Evolutionary conservation across 1,140 invertebrate genomes (phyloP).

Genomic region (Pararge aegeria): DNA sequence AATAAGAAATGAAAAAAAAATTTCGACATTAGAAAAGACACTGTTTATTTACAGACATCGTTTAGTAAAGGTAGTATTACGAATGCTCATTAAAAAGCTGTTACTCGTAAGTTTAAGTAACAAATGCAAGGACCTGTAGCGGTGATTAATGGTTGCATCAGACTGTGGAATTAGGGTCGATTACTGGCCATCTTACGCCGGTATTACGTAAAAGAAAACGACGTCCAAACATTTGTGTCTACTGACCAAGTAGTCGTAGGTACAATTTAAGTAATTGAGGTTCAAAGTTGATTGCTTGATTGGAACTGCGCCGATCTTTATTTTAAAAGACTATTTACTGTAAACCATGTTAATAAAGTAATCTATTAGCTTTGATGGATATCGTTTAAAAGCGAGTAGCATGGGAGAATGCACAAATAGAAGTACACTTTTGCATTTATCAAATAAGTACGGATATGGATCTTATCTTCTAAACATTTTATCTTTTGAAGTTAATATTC

Average conservation of each 20-base stretch:
- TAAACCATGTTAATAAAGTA: background rate
- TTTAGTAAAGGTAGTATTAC: background rate
- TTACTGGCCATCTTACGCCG: conserved; percentile 1
- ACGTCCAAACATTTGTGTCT: conserved; percentile 1
- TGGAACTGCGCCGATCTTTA: background rate
- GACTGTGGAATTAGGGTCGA: conserved; percentile 7
- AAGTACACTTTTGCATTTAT: too few species aligned
- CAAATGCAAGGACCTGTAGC: conserved; percentile 1
- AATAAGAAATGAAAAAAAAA: too few species aligned
- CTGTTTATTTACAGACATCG: too few species aligned
- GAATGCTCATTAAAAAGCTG: background rate
- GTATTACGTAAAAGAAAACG: conserved; percentile 4
- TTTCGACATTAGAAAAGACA: background rate
- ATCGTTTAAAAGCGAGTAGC: too few species aligned
- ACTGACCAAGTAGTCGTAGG: background rate
- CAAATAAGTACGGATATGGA: too few species aligned
- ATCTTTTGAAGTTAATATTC: too few species aligned
- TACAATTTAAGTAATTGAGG: conserved; percentile 8
- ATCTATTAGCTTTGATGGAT: too few species aligned
- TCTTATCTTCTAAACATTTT: too few species aligned
- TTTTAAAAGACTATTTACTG: background rate
- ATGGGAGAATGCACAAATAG: too few species aligned
- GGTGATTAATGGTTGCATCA: conserved; percentile 4
- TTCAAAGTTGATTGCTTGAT: conserved; percentile 7
- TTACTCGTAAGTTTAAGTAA: background rate